phyloP scores from a whole-genome alignment of 2,113 vertebrate species.

The Dicerorhinus sumatrensis region DNA sequence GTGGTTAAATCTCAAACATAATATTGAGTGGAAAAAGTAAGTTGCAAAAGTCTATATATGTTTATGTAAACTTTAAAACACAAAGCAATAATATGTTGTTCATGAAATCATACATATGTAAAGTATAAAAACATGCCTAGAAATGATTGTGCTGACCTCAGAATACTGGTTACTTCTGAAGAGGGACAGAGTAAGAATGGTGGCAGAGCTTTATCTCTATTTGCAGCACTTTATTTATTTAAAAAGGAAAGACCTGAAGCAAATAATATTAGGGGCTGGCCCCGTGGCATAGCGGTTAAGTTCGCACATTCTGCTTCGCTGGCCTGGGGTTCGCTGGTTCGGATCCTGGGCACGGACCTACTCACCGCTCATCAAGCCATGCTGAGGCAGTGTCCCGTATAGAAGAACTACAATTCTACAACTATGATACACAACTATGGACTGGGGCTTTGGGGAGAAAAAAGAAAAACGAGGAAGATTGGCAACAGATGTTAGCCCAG shows the following conservation, averaged over 20 bases:
- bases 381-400: too few relatives aligned
- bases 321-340: too few relatives aligned
- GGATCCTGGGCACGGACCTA: too few relatives aligned
- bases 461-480: too few relatives aligned
- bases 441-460: too few relatives aligned
- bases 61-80: conserved; percentile 33
- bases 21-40: background rate
- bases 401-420: too few relatives aligned
- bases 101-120: background rate
- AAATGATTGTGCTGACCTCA: background rate
- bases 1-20: conserved; percentile 28
- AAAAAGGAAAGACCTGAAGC: background rate
- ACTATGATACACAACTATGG: too few relatives aligned
- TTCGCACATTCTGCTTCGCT: too few relatives aligned
- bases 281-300: too few relatives aligned
- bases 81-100: background rate
- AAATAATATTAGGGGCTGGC: background rate
- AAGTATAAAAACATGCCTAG: background rate
- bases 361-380: too few relatives aligned
- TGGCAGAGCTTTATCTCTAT: background rate
- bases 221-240: background rate
- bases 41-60: background rate
- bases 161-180: background rate
- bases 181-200: background rate
- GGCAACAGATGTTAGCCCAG: too few relatives aligned